Conservation (phyloP, 2,113 vertebrate genomes). For the Taurulus bubalis region DNA sequence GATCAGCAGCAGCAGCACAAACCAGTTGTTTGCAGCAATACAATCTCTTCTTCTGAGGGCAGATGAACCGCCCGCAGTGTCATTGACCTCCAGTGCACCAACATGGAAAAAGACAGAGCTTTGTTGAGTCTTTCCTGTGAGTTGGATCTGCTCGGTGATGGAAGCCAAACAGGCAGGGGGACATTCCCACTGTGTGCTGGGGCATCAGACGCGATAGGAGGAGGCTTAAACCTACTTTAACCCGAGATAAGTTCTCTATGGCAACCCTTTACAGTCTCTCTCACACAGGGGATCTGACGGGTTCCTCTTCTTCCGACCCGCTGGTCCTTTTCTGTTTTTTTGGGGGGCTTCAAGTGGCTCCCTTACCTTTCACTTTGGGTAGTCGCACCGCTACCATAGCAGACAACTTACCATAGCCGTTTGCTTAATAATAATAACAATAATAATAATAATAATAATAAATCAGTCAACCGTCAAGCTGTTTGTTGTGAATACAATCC, state of each 20-base stretch:
- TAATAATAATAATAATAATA: no score
- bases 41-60: background rate
- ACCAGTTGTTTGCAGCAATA: slow-evolving; percentile 6
- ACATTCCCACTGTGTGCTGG: slow-evolving; percentile 51
- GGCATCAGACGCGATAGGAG: slow-evolving; percentile 8
- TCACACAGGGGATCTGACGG: background rate
- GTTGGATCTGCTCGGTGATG: slow-evolving; percentile 26
- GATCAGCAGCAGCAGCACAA: background rate
- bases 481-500: background rate
- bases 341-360: background rate
- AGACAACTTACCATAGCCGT: background rate
- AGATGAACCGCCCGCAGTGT: slow-evolving; percentile 30
- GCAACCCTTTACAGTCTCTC: background rate
- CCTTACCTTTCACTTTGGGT: background rate
- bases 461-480: background rate
- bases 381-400: background rate
- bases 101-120: slow-evolving; percentile 7
- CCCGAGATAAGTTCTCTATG: slow-evolving; percentile 4
- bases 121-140: slow-evolving; percentile 35
- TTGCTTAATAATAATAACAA: background rate
- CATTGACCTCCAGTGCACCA: slow-evolving; percentile 35
- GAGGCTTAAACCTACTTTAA: background rate
- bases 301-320: background rate
- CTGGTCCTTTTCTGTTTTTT: background rate
- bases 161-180: slow-evolving; percentile 39